Evolutionary conservation across 2,113 vertebrate species (phyloP).

Genomic region (Cromileptes altivelis): DNA sequence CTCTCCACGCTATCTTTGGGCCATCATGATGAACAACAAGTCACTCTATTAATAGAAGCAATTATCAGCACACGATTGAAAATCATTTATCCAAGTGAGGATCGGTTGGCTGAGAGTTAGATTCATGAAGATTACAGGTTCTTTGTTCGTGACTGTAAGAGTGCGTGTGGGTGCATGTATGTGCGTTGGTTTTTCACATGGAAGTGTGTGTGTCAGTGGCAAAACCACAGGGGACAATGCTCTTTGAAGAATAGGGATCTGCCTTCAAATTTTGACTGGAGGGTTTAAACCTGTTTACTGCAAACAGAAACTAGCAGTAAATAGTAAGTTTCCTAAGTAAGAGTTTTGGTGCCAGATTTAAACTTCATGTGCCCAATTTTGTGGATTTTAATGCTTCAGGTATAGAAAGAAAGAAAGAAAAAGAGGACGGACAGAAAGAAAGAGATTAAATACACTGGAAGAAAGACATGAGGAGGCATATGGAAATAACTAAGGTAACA

Average conservation of each 20-base stretch:
- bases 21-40: constrained; percentile 60
- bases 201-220: neutral
- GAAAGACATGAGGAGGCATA: neutral
- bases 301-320: neutral
- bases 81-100: constrained; percentile 52
- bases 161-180: neutral
- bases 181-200: neutral
- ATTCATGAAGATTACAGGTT: constrained; percentile 39
- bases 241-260: neutral
- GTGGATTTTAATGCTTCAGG: neutral
- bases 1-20: constrained; percentile 18
- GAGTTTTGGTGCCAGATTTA: neutral
- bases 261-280: neutral
- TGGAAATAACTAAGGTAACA: neutral
- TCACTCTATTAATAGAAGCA: constrained; percentile 69
- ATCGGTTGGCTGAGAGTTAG: constrained; percentile 26
- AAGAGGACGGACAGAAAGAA: neutral
- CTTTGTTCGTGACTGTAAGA: neutral
- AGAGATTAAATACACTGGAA: neutral
- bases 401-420: neutral
- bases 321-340: neutral
- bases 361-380: neutral
- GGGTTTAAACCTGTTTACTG: neutral
- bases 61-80: constrained; percentile 50
- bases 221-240: neutral